Conservation (phyloP, 2,888 invertebrate species). For the Limnephilus marmoratus region DNA sequence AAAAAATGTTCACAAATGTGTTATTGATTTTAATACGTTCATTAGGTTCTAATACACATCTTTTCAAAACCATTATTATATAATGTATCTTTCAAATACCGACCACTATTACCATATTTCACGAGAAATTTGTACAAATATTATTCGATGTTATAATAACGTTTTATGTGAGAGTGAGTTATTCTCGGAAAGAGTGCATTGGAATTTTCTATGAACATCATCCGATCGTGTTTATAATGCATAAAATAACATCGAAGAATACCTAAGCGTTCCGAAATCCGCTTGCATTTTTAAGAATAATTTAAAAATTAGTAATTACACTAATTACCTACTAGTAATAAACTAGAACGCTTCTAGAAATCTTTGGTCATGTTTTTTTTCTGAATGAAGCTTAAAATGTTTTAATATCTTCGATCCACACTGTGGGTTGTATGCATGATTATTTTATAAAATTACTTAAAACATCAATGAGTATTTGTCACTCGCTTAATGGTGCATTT, state of each 20-base stretch:
- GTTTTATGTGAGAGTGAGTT: not conserved
- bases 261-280: not conserved
- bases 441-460: too few relatives aligned
- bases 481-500: too few relatives aligned
- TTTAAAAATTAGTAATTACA: not conserved
- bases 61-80: not conserved
- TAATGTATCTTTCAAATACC: not conserved
- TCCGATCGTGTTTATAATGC: not conserved
- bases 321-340: not conserved
- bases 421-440: too few relatives aligned
- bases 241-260: not conserved
- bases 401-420: too few relatives aligned
- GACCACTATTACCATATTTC: not conserved
- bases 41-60: not conserved
- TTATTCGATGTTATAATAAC: not conserved
- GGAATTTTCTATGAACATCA: not conserved
- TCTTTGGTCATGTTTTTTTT: not conserved
- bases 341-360: not conserved
- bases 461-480: too few relatives aligned
- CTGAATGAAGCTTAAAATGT: not conserved
- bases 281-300: not conserved
- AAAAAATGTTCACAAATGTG: not conserved
- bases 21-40: not conserved
- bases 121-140: not conserved
- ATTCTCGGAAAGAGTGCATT: not conserved